phyloP scores from a whole-genome alignment of 2,113 vertebrate species.

The Hippocampus zosterae region DNA sequence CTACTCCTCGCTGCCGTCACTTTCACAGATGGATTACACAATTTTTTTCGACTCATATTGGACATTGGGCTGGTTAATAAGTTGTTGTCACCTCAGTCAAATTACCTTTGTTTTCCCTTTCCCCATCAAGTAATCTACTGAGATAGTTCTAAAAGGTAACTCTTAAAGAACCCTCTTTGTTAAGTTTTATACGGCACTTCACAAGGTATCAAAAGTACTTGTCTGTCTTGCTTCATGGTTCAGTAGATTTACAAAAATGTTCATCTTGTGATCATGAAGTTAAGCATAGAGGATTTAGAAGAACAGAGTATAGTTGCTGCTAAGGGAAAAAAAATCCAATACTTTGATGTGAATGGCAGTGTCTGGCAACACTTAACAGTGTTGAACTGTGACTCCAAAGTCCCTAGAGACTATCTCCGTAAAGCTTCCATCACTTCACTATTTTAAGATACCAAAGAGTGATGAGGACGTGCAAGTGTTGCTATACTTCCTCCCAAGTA shows the following conservation, averaged over 20 bases:
- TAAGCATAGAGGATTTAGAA: conserved; percentile 39
- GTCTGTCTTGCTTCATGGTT: conserved; percentile 7
- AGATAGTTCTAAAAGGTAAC: not conserved
- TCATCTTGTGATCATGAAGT: conserved; percentile 8
- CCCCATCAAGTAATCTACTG: conserved; percentile 3
- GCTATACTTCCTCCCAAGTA: conserved; percentile 25
- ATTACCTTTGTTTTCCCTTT: conserved; percentile 6
- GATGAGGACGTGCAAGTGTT: conserved; percentile 14
- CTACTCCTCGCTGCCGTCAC: conserved; percentile 24
- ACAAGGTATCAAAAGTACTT: not conserved
- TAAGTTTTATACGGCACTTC: not conserved
- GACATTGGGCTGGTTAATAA: not conserved
- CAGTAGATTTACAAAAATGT: not conserved
- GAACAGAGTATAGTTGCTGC: conserved; percentile 47
- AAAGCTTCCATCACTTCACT: conserved; percentile 67
- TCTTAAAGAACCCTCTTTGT: conserved; percentile 8
- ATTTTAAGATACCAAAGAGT: conserved; percentile 71
- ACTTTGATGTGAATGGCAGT: conserved; percentile 62
- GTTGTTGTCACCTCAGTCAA: not conserved
- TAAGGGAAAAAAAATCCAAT: conserved; percentile 38
- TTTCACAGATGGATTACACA: not conserved
- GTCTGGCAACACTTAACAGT: conserved; percentile 56
- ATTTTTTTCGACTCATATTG: not conserved
- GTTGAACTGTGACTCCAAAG: conserved; percentile 67
- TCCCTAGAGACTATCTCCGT: conserved; percentile 56